A percentile compares a stretch with the other conserved stretches of the same genome.
phyloP scores from a whole-genome alignment of 2,888 invertebrate genomes.

The Omphaloscelis lunosa region DNA sequence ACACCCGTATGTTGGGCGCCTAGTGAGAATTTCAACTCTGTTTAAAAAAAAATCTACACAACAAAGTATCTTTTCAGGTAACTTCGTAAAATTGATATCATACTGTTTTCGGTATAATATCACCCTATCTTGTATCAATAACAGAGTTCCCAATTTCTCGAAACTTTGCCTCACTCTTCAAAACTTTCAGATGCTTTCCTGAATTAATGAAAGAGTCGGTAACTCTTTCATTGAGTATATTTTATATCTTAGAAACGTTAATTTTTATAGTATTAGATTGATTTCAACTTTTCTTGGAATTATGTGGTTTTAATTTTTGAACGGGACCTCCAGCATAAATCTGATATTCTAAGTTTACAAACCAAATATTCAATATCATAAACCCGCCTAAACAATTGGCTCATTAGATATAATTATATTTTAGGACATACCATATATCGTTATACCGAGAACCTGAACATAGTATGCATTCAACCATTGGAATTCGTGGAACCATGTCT shows the following conservation, averaged over 20 bases:
- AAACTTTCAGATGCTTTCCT: slow-evolving; percentile 17
- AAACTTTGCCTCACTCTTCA: neutral
- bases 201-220: slow-evolving; percentile 5
- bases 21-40: neutral
- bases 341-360: neutral
- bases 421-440: neutral
- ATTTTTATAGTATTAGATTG: neutral
- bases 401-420: neutral
- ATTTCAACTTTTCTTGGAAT: neutral
- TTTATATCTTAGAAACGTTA: neutral
- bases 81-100: slow-evolving; percentile 4
- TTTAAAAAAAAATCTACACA: neutral
- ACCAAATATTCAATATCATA: neutral
- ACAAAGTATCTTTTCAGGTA: neutral
- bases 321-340: neutral
- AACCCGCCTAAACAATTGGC: neutral
- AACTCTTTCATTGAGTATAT: no score
- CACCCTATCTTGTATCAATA: slow-evolving; percentile 5
- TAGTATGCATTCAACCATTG: neutral
- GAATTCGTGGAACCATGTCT: neutral
- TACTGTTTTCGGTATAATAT: slow-evolving; percentile 16
- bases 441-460: neutral
- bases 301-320: neutral
- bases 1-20: neutral
- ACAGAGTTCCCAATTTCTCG: slow-evolving; percentile 14